Evolutionary conservation across 2,797 vertebrate genomes (phyloP).

Genomic region (Pogonophryne albipinna): DNA sequence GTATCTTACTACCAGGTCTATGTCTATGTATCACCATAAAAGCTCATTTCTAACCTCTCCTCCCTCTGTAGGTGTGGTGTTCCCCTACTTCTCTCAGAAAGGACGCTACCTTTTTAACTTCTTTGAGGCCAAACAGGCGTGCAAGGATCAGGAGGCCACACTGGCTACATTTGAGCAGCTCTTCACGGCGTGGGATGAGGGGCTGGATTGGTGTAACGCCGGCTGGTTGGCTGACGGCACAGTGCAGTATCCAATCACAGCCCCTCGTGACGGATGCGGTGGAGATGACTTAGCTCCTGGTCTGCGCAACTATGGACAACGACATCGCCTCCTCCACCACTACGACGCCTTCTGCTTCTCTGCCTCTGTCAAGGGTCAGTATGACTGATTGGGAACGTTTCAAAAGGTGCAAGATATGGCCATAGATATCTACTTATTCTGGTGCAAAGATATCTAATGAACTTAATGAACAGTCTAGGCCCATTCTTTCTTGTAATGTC

Average conservation of each 20-base stretch:
- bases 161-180: slow-evolving; percentile 94
- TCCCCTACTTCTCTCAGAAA: slow-evolving; percentile 89
- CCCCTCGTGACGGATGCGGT: slow-evolving; percentile 88
- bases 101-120: slow-evolving; percentile 93
- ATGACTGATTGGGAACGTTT: neutral
- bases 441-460: neutral
- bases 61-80: slow-evolving; percentile 88
- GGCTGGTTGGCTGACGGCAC: slow-evolving; percentile 94
- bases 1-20: too few relatives aligned
- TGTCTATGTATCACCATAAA: neutral
- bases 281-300: slow-evolving; percentile 87
- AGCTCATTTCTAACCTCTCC: neutral
- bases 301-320: slow-evolving; percentile 90
- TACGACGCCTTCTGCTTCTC: slow-evolving; percentile 95
- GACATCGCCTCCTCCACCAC: slow-evolving; percentile 83
- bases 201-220: slow-evolving; percentile 94
- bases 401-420: neutral
- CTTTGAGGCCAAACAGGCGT: slow-evolving; percentile 85
- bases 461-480: neutral
- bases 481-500: neutral
- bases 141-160: slow-evolving; percentile 87
- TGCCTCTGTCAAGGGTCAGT: slow-evolving; percentile 86
- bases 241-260: slow-evolving; percentile 91
- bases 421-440: neutral
- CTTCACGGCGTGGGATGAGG: slow-evolving; percentile 91